Evolutionary conservation across 2,113 vertebrate species (phyloP), one percentile per base, ranked within the genome.

Genomic region (Piaya cayana): DNA sequence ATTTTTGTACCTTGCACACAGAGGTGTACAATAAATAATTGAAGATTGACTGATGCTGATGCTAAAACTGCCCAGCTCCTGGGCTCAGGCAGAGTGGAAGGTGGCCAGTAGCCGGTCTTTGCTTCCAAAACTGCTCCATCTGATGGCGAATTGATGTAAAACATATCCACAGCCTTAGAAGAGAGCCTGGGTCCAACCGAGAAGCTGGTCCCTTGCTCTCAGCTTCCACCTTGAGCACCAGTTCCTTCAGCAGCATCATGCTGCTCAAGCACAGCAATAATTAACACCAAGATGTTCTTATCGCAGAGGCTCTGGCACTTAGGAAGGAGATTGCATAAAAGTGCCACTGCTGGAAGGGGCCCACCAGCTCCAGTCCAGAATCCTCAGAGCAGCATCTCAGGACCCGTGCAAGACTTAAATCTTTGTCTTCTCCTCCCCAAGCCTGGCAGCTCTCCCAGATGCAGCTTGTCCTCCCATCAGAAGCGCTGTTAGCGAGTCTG

Each of bases 41-140:
- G 50, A 62, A 63, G 47, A 23, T 30, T 50, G 5, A 9, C 4
- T 8, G 26, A 8, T n/a, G 13, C 43, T 0, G 19, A 52, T 45
- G 27, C 63, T 58, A 0, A 2, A 58, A 0, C 50, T 58, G 75
- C 56, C 49, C 1, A 1, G 9, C 3, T 52, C 26, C 70, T 11
- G 43, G 12, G 25, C 79, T 83, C 64, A 23, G 16, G 62, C 36
- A 42, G 49, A 30, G n/a, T 50, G 39, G 21, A 64, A 60, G 14
- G 9, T 30, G 34, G 72, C 15, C 11, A 39, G 2, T 65, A n/a
- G 76, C 92, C 25, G 59, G 5, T 39, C 47, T 95, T 90, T 86
- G 26, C 91, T 95, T 95, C 94, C 88, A 90, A 43, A 86, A 93
- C 88, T 92, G 95, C 96, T 96, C 96, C 96, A 97, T 86, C 96